Conservation (phyloP, 2,797 vertebrate species). For the Danionella dracula region DNA sequence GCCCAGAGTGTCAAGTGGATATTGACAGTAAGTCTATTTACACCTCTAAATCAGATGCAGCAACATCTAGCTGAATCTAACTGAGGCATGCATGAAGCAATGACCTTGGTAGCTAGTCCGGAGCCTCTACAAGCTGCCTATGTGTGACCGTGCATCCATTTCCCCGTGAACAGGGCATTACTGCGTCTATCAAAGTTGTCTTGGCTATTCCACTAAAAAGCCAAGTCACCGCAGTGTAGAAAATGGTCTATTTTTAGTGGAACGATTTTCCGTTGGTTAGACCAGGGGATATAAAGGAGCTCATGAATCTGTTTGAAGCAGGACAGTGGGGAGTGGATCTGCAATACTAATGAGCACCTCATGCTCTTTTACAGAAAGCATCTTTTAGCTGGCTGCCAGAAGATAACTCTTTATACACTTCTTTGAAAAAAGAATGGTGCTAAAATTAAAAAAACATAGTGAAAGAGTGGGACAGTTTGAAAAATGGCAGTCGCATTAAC, state of each 20-base stretch:
- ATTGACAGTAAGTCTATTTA: constrained; percentile 82
- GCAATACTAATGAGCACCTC: neutral
- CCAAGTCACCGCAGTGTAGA: neutral
- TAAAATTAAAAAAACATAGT: too few species aligned
- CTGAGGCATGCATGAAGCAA: neutral
- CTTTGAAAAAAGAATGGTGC: too few species aligned
- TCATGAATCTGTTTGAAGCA: constrained; percentile 16
- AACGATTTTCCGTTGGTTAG: constrained; percentile 5
- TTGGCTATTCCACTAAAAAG: constrained; percentile 9
- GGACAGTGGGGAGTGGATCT: neutral
- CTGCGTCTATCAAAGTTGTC: constrained; percentile 29
- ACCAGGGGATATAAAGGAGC: constrained; percentile 19
- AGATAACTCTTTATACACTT: too few species aligned
- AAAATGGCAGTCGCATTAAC: too few species aligned
- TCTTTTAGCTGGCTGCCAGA: neutral
- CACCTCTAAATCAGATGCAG: too few species aligned
- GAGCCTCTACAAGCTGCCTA: neutral
- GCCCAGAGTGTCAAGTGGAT: constrained; percentile 85
- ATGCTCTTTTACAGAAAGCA: neutral
- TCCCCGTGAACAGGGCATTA: constrained; percentile 12
- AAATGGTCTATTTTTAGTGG: constrained; percentile 18
- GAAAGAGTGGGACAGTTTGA: too few species aligned
- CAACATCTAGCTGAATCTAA: too few species aligned
- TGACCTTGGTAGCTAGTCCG: neutral
- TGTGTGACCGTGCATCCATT: neutral